Base-by-base conservation (phyloP, 2,888 invertebrate species). In the Sycophila texana region DNA sequence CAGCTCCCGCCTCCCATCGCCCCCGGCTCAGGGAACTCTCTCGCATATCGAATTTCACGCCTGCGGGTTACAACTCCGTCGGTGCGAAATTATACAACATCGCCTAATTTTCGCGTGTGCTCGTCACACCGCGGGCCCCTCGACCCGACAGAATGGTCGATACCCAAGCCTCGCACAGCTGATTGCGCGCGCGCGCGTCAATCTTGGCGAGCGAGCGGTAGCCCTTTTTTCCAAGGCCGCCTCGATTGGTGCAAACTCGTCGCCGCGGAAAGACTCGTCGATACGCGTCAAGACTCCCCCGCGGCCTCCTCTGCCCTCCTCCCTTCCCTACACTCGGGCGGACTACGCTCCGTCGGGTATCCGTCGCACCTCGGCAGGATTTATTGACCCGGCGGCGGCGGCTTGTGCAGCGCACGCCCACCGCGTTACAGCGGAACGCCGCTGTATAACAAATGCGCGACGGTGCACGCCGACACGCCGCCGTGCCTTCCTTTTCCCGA, bases 291-390 rank as follows among this genome's bases (percentile, higher is more conserved):
- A 63, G 63, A 63, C 47, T 63, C 18, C n/a, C n/a, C 63, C 1
- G 18, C 10, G 26, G 26, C 39, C 39, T 39, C 39, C 39, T 10
- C 7, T 4, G n/a, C 13, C 5, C 12, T 20, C 57, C 57, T 20
- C 13, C 20, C 18, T 12, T 20, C 16, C 13, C 74, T 65, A 16
- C 60, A n/a, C 49, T 22, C 14, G 61, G 51, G 30, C 61, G 47
- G 26, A n/a, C 58, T 22, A 39, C 39, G 39, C 39, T 39, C 39
- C 39, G 39, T 72, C 66, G 57, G 60, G 22, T 65, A 66, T 74
- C 67, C 67, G 60, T 74, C 67, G 39, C 58, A 76, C 76, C 63
- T 76, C 39, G 18, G 70, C 68, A 63, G 68, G 76, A 76, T 76
- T 76, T 76, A 76, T 76, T 76, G 68, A 76, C 67, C 76, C 68